Base-by-base conservation (phyloP, 1,140 invertebrate genomes). In the Cyrtorhinus lividipennis region DNA sequence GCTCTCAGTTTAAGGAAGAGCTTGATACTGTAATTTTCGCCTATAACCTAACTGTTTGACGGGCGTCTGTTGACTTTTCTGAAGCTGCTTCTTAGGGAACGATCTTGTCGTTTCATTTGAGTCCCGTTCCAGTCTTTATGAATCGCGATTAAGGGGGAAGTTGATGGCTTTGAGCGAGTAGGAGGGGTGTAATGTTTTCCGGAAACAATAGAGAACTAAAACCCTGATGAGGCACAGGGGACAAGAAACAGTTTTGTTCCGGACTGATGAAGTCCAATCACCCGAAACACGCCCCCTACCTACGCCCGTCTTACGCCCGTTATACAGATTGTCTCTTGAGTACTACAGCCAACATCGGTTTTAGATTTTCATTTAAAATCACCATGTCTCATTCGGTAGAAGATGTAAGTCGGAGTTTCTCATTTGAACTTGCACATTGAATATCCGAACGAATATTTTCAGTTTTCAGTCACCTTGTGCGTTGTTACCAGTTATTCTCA, bases 301-400 rank as follows among this genome's bases (percentile, higher is more conserved):
- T 27, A 20, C 10, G 20, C 24, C 12, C 8, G 10, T 58, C 8
- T 20, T 20, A 5, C 48, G 10, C 3, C 48, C 48, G 5, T 22
- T 20, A 10, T 5, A 5, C 48, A 53, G 20, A 53, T 20, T 53
- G 48, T 53, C 48, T 53, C 18, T 20, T 22, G 20, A 5, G 12
- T 3, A 20, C 48, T 22, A 13, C 48, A 10, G 10, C 48, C 48
- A 53, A 53, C 48, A 20, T 53, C 48, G 18, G 48, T 53, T 53
- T 53, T 53, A 10, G 48, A 10, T 24, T 24, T 58, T 22, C 56
- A 58, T 58, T 58, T 58, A 58, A 58, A 58, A 24, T 58, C 56
- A 58, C 22, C 56, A 58, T 58, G 56, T 53, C 48, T 53, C 48
- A 53, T 53, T 53, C 48, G 20, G 20, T 20, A 53, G 48, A 53